Conservation (phyloP, 2,797 vertebrate species). For the Scolopax rusticola region DNA sequence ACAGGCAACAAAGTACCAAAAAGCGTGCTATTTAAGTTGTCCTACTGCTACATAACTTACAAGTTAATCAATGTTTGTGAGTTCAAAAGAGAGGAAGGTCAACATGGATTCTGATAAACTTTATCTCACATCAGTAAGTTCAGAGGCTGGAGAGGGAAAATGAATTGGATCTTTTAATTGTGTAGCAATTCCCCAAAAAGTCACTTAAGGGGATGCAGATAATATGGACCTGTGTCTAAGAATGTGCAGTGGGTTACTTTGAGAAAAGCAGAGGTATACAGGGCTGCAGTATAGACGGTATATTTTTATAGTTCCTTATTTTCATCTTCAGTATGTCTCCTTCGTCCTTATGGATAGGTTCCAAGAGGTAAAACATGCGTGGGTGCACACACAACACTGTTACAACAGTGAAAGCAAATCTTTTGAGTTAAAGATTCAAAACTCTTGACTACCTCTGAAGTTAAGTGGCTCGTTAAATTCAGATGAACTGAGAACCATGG, state of each 20-base stretch:
- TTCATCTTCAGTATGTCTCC: neutral
- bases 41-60: neutral
- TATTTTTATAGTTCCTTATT: neutral
- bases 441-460: conserved; percentile 17
- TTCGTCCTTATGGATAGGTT: neutral
- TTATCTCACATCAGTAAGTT: neutral
- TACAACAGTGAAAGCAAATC: neutral
- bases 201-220: neutral
- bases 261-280: neutral
- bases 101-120: conserved; percentile 37
- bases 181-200: neutral
- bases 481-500: neutral
- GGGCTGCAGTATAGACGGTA: neutral
- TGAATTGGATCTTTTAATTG: neutral
- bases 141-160: neutral
- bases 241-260: neutral
- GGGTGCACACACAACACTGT: neutral
- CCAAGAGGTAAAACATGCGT: neutral
- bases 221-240: neutral
- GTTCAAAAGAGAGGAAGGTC: conserved; percentile 59
- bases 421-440: conserved; percentile 43
- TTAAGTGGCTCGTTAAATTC: conserved; percentile 33
- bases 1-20: neutral
- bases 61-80: conserved; percentile 53
- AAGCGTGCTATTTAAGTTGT: neutral